Base-by-base conservation (phyloP, 2,888 invertebrate species). In the Epicampocera succincta region DNA sequence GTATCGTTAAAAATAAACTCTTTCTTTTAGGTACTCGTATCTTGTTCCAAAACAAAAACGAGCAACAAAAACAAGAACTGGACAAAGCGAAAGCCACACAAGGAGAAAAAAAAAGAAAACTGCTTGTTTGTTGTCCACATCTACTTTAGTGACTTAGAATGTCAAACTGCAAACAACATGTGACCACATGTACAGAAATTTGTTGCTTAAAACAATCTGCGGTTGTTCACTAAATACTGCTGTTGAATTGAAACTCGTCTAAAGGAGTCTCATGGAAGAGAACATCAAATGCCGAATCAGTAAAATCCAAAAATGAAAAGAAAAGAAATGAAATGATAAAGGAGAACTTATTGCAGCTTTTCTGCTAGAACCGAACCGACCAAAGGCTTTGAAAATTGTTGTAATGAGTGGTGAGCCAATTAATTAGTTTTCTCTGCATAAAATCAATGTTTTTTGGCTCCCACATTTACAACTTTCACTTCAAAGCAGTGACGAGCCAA, bases 141-240 rank as follows among this genome's bases (percentile, higher is more conserved):
- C 33, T 8, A 33, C 9, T 33, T 9, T 33, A 5, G 25, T 44
- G 17, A 2, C 6, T 9, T 56, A 15, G n/a, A 21, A 15, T 19
- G 0, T 5, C 40, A 58, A 68, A 52, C 60, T 3, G 33, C 0
- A 15, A 46, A 33, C 11, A 19, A 48, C 29, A 56, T 42, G 11
- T 21, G 19, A 66, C 58, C 72, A 5, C 58, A 61, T 25, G 56
- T 38, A 19, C 25, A 29, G 46, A 50, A 40, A 69, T 65, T 58
- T 40, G 25, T 58, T 61, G 56, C 29, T 42, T 63, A 58, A 72
- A 76, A 68, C 61, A 73, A 73, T 50, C 69, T 78, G 82, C 29
- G 82, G 82, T 82, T 71, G 66, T 44, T 52, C 29, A 44, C 15
- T 3, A 52, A 72, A 60, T 58, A 48, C 12, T 56, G 50, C 17